phyloP scores from a whole-genome alignment of 1,140 invertebrate species.

The Pseudomyrmex sp. region DNA sequence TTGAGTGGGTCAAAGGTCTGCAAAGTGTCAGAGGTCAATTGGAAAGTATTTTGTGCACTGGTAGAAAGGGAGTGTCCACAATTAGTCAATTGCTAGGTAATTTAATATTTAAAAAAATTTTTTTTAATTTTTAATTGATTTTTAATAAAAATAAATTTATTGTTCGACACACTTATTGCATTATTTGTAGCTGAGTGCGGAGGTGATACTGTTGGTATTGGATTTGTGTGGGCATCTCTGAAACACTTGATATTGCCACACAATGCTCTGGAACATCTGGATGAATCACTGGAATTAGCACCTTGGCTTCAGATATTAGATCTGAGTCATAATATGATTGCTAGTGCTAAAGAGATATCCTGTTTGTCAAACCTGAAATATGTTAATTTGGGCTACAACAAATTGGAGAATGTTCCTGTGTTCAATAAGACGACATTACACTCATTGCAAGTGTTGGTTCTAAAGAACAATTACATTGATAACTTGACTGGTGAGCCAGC shows the following conservation, averaged over 20 bases:
- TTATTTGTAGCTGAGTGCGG: constrained; percentile 85
- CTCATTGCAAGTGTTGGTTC: constrained; percentile 84
- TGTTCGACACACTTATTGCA: not conserved
- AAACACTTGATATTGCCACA: constrained; percentile 86
- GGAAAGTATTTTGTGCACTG: constrained; percentile 86
- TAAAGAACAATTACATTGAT: constrained; percentile 87
- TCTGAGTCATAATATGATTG: constrained; percentile 87
- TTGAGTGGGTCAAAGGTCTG: constrained; percentile 86
- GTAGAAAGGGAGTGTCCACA: constrained; percentile 79
- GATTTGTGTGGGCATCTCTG: constrained; percentile 88
- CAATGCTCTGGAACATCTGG: constrained; percentile 86
- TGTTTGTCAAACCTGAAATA: constrained; percentile 87
- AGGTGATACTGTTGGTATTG: constrained; percentile 85
- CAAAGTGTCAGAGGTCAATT: constrained; percentile 86
- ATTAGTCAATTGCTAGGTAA: constrained; percentile 79
- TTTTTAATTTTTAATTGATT: not conserved
- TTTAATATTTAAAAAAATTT: constrained; percentile 56
- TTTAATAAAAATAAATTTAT: not conserved
- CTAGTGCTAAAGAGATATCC: constrained; percentile 81
- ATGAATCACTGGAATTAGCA: constrained; percentile 86
- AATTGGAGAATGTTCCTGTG: constrained; percentile 85
- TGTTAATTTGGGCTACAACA: constrained; percentile 88
- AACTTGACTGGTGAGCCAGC: constrained; percentile 80
- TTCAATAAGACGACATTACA: constrained; percentile 85
- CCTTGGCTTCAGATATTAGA: constrained; percentile 87